A percentile compares a stretch with the other conserved stretches of the same genome.
These are phyloP conservation scores for Caenorhabditis angaria DNA, from an alignment of 2,888 invertebrate genomes.

Conservation along the genomic window DNA sequence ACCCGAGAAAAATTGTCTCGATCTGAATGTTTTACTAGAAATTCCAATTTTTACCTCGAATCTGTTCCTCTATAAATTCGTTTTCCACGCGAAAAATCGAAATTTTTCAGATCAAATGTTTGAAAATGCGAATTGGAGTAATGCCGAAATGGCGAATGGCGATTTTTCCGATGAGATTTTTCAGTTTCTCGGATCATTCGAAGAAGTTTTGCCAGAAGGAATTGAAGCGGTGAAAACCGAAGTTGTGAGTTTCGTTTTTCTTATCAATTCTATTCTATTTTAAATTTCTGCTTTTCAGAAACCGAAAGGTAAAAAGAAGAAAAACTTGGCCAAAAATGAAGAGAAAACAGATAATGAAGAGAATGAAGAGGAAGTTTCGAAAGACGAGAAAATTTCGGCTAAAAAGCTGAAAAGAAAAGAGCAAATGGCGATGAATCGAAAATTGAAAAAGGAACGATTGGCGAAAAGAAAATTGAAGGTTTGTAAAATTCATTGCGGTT, in stretches of 20 bases:
- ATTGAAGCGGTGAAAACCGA: slow-evolving; percentile 2
- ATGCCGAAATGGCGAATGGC: slow-evolving; percentile 31
- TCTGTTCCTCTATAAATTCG: too few relatives aligned
- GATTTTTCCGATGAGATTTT: slow-evolving; percentile 50
- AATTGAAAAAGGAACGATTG: slow-evolving; percentile 10
- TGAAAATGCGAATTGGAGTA: slow-evolving; percentile 29
- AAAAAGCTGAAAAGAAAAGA: slow-evolving; percentile 26
- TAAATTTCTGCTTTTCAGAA: slow-evolving; percentile 14
- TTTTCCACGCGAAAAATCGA: slow-evolving; percentile 19
- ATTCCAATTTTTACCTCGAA: too few relatives aligned
- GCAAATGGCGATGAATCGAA: slow-evolving; percentile 30
- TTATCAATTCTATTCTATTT: neutral
- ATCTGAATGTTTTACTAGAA: too few relatives aligned
- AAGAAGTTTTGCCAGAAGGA: slow-evolving; percentile 48
- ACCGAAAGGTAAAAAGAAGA: slow-evolving; percentile 1
- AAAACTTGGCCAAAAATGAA: neutral
- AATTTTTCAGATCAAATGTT: slow-evolving; percentile 8
- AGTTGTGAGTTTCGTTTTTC: slow-evolving; percentile 9
- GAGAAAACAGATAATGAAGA: slow-evolving; percentile 9
- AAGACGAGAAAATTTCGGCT: slow-evolving; percentile 22
- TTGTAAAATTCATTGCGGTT: neutral
- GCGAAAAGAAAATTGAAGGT: neutral
- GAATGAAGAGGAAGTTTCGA: slow-evolving; percentile 7
- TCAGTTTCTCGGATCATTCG: slow-evolving; percentile 50
- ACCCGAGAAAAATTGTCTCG: neutral